Base-by-base conservation (phyloP, 2,888 invertebrate species). In the Sarcophaga carnaria region DNA sequence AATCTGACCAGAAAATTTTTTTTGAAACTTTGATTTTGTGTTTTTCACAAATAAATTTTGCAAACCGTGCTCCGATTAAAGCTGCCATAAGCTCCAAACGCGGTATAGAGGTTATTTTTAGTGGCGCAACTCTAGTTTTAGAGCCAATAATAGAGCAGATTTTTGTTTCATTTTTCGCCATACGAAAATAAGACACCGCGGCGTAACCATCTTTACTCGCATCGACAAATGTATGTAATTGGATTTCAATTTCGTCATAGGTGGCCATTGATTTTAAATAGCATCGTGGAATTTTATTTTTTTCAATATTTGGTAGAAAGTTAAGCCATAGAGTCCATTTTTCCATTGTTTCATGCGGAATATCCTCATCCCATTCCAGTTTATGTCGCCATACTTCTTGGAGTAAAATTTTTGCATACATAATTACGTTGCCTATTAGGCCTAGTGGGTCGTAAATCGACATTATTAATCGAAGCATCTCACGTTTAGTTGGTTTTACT, bases 1-100 rank as follows among this genome's bases (percentile, higher is more conserved):
- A 90, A 72, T 90, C 90, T 1, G 89, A 85, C 90, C 90, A 90
- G 66, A 88, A 89, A n/a, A 80, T 25, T 4, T n/a, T 86, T 20
- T 79, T 62, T 3, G 17, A 12, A 49, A 90, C 80, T 10, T 66
- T 66, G 11, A 89, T 75, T 6, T 74, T 71, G 25, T 86, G 84
- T 62, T 59, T 77, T n/a, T 87, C 71, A 10, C 59, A 37, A 27
- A 89, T 69, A 75, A 63, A 67, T 78, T 80, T 87, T n/a, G 85
- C 79, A 49, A 86, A 83, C 20, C 83, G 82, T 2, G 80, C 85
- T 59, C 86, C 88, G 12, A 60, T 60, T 60, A 60, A 60, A 60
- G 60, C 49, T 49, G 49, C 49, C 49, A 49, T 49, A 12, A 49
- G 49, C 49, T 49, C 49, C 14, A 49, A 14, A 0, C 85, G 66